A percentile compares a stretch with the other conserved stretches of the same genome.
Evolutionary conservation across 92 coral and sea anemone species (phyloP).

Genomic region (Micromussa lordhowensis): DNA sequence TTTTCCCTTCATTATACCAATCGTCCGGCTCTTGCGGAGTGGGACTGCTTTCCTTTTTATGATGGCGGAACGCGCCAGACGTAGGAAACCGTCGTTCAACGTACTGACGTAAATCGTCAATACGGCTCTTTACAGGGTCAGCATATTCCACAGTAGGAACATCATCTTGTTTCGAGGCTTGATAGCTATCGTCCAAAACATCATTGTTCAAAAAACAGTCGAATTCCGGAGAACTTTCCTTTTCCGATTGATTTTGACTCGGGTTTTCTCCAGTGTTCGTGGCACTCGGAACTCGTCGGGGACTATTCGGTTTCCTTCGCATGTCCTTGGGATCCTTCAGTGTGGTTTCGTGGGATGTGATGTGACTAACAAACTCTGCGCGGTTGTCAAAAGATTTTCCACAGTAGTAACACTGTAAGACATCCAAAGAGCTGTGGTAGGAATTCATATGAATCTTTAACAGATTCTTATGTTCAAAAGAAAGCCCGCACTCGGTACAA

Average conservation of each 20-base stretch:
- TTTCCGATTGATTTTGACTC: conserved; percentile 2
- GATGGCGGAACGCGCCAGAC: conserved; percentile 38
- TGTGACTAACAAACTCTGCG: conserved; percentile 80
- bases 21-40: conserved; percentile 9
- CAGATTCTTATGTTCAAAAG: conserved; percentile 88
- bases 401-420: conserved; percentile 85
- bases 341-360: conserved; percentile 80
- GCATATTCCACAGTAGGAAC: neutral
- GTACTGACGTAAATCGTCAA: conserved; percentile 1
- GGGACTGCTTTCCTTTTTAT: conserved; percentile 24
- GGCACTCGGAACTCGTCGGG: conserved; percentile 37
- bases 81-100: conserved; percentile 16
- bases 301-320: conserved; percentile 35
- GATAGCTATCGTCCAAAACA: neutral
- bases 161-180: neutral
- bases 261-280: conserved; percentile 1
- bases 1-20: neutral
- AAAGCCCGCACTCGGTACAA: conserved; percentile 87
- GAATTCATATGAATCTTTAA: conserved; percentile 87
- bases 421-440: conserved; percentile 79
- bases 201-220: neutral
- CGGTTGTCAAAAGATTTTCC: conserved; percentile 83
- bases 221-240: neutral
- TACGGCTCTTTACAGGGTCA: conserved; percentile 11
- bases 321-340: conserved; percentile 28